Percentiles rank a stretch among this genome's conserved stretches.
These are phyloP conservation scores for Ganaspis brasiliensis DNA, from an alignment of 2,888 invertebrate genomes.

Conservation along the genomic window DNA sequence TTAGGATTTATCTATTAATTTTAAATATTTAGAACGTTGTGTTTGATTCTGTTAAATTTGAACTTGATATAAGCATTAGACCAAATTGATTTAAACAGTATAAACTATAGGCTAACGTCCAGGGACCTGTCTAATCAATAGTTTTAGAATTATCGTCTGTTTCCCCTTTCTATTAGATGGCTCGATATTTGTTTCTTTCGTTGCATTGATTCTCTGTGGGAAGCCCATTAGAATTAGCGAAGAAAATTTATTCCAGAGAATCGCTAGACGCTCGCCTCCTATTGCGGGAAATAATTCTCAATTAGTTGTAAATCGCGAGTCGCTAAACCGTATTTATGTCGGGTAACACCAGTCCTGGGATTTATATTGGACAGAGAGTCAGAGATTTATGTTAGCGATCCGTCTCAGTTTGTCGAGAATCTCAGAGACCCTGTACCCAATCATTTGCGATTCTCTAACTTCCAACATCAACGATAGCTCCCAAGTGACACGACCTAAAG, in stretches of 20 bases:
- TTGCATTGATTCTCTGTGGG: conserved; percentile 10
- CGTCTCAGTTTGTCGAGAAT: conserved; percentile 77
- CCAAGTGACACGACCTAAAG: conserved; percentile 50
- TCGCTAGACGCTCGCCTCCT: conserved; percentile 52
- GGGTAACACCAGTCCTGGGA: conserved; percentile 67
- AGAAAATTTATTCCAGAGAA: conserved; percentile 55
- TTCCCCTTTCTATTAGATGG: conserved; percentile 3
- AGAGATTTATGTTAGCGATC: conserved; percentile 79
- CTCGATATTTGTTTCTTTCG: conserved; percentile 24
- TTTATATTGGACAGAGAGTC: conserved; percentile 75
- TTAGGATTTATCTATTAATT: too few species aligned
- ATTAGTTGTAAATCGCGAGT: conserved; percentile 76
- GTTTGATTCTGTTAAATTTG: too few species aligned
- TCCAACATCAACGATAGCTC: conserved; percentile 51
- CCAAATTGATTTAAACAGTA: too few species aligned
- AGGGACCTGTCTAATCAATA: neutral
- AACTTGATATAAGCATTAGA: too few species aligned
- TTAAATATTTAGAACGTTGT: too few species aligned
- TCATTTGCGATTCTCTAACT: conserved; percentile 57
- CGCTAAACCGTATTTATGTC: conserved; percentile 80
- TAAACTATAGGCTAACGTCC: too few species aligned
- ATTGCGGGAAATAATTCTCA: conserved; percentile 79
- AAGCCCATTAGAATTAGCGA: conserved; percentile 51
- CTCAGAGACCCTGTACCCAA: conserved; percentile 56
- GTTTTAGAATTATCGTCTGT: neutral